Base-by-base conservation (phyloP, 2,888 invertebrate genomes). In the Anticlea derivata region DNA sequence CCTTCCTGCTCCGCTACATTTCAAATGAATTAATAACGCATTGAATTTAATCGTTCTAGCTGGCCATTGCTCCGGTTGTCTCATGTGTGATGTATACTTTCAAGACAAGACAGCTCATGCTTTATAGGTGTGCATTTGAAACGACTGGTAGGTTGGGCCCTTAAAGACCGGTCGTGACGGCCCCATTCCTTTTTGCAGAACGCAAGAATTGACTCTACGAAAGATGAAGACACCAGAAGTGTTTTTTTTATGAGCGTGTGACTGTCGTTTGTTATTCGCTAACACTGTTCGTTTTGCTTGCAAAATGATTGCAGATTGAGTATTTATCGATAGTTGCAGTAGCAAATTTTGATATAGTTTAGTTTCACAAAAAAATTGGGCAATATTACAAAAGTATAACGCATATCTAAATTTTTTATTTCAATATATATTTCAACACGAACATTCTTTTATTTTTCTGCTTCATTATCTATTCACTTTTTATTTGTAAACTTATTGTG, bases 111-210 rank as follows among this genome's bases (percentile, higher is more conserved):
- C 43, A 46, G 40, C 38, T 22, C 26, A 30, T 39, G 24, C 30
- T 54, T 55, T 49, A 57, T 53, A 51, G 50, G 53, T 55, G 50
- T 44, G 55, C 45, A 56, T 58, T 58, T 60, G 50, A 60, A 58
- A 50, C 50, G 51, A 49, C 41, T 50, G 43, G 50, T 44, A 38
- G 46, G 51, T 53, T 8, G 43, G 57, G 49, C 66, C 65, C 63
- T 68, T 63, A 66, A 52, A 45, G 71, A 82, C 83, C 77, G 79
- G 83, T 82, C 68, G 56, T 50, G 60, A 53, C 70, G 70, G 67
- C 76, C 79, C 68, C 68, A 71, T 75, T 78, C 64, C 71, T 62
- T 73, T 74, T 72, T 72, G 70, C 66, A 50, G 56, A 61, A 61
- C 72, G 48, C 48, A 50, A 56, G 52, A 58, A 38, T 43, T 43